phyloP scores from a whole-genome alignment of 2,888 invertebrate genomes.

The Archips crataeganus region DNA sequence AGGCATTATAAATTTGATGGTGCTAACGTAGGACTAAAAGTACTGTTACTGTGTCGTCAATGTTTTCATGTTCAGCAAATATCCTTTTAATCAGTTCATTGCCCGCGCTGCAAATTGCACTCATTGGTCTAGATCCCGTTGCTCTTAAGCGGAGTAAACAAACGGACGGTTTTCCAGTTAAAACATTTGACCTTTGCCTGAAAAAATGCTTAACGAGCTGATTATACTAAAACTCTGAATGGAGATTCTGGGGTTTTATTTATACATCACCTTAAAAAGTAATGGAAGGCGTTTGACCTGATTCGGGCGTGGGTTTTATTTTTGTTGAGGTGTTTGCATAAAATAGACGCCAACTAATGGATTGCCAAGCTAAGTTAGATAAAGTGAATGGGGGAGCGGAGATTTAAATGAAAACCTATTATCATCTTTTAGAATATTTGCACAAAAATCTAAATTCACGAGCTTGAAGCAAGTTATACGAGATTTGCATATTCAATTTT shows the following conservation, averaged over 20 bases:
- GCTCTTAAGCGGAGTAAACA: slow-evolving; percentile 20
- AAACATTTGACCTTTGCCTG: slow-evolving; percentile 23
- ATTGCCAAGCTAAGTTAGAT: slow-evolving; percentile 25
- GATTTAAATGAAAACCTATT: not conserved
- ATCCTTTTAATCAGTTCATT: slow-evolving; percentile 26
- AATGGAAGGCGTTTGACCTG: slow-evolving; percentile 34
- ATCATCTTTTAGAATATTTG: not conserved
- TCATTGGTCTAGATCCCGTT: slow-evolving; percentile 29
- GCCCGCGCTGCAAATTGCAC: slow-evolving; percentile 35
- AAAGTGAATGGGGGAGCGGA: slow-evolving; percentile 20
- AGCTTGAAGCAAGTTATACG: not conserved
- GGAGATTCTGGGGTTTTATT: not conserved
- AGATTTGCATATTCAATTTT: not conserved
- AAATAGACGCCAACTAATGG: slow-evolving; percentile 30
- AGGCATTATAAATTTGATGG: slow-evolving; percentile 2
- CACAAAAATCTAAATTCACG: slow-evolving; percentile 2
- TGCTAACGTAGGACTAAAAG: not conserved
- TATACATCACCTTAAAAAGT: slow-evolving; percentile 19
- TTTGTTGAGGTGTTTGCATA: slow-evolving; percentile 30
- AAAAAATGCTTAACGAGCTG: slow-evolving; percentile 17
- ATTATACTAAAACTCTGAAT: not conserved
- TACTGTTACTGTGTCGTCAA: not conserved
- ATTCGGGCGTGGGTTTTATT: slow-evolving; percentile 21
- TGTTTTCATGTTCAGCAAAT: slow-evolving; percentile 9
- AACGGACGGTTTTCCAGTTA: slow-evolving; percentile 21